Evolutionary conservation across 23 tunicate genomes (phyloP).

Genomic region (Trididemnum miniatum): DNA sequence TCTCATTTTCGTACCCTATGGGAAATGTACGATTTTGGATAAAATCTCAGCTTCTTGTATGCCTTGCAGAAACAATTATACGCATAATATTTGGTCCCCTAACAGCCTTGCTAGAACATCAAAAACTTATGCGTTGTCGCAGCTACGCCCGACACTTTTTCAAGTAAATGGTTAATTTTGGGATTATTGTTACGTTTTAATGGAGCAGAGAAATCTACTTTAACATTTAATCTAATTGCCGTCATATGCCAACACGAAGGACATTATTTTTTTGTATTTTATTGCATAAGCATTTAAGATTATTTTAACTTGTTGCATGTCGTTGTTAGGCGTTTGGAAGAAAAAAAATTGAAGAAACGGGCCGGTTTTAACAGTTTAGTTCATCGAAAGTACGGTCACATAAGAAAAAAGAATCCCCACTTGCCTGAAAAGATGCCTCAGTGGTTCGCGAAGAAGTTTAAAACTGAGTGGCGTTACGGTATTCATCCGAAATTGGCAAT

Average conservation of each 20-base stretch:
- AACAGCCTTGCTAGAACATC: too few relatives aligned
- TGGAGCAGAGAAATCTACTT: too few relatives aligned
- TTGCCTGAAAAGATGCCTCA: slow-evolving; percentile 65
- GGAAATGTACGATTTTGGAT: too few relatives aligned
- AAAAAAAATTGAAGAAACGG: slow-evolving; percentile 45
- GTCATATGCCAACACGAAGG: background rate
- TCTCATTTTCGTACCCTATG: too few relatives aligned
- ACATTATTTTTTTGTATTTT: background rate
- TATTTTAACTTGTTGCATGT: background rate
- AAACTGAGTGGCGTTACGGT: slow-evolving; percentile 67
- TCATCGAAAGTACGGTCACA: slow-evolving; percentile 33
- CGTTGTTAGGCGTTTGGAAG: slow-evolving; percentile 67
- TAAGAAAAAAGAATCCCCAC: slow-evolving; percentile 58
- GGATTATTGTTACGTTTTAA: too few relatives aligned
- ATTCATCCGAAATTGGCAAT: slow-evolving; percentile 55
- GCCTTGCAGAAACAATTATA: background rate
- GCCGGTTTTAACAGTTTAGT: slow-evolving; percentile 15
- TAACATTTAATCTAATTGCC: too few relatives aligned
- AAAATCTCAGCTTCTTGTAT: too few relatives aligned
- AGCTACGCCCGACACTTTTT: too few relatives aligned
- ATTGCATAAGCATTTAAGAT: too few relatives aligned
- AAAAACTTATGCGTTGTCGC: too few relatives aligned
- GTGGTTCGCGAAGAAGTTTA: slow-evolving; percentile 66
- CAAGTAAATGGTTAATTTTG: too few relatives aligned
- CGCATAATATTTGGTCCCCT: background rate